Percentiles rank a stretch among this genome's conserved stretches.
Conservation (phyloP, 2,888 invertebrate genomes). For the Quadroppia sp. region DNA sequence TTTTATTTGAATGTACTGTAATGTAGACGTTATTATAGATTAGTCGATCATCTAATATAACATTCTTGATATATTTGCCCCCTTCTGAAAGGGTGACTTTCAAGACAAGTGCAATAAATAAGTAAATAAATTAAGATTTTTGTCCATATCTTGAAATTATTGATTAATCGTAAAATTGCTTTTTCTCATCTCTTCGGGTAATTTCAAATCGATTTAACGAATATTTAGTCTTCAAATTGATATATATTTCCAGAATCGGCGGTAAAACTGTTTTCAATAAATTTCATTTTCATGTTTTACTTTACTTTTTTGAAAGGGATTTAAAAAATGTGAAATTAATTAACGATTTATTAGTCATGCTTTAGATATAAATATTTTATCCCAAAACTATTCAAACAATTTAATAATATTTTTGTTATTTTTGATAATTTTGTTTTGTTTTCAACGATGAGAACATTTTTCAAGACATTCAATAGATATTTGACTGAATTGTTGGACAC, state of each 20-base stretch:
- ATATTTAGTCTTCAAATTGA: background rate
- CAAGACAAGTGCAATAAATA: constrained; percentile 11
- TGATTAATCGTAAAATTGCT: constrained; percentile 11
- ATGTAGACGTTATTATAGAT: constrained; percentile 4
- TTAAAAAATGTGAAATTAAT: background rate
- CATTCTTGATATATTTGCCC: no score
- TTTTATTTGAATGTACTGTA: background rate
- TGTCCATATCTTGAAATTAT: background rate
- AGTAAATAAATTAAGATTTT: constrained; percentile 8
- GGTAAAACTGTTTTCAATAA: constrained; percentile 13
- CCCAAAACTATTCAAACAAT: background rate
- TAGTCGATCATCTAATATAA: background rate
- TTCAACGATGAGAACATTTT: background rate
- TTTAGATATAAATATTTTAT: constrained; percentile 8
- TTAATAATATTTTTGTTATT: background rate
- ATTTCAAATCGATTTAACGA: background rate
- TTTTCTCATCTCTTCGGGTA: background rate
- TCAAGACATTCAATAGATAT: no score
- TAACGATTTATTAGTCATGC: background rate
- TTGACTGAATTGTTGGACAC: no score
- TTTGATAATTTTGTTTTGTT: background rate
- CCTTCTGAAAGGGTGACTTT: background rate
- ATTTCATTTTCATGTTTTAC: background rate
- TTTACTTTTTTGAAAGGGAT: background rate
- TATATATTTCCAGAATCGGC: background rate